These are phyloP conservation scores for Meriones psammophilus DNA, from an alignment of 2,797 vertebrate species.

Conservation along the genomic window DNA sequence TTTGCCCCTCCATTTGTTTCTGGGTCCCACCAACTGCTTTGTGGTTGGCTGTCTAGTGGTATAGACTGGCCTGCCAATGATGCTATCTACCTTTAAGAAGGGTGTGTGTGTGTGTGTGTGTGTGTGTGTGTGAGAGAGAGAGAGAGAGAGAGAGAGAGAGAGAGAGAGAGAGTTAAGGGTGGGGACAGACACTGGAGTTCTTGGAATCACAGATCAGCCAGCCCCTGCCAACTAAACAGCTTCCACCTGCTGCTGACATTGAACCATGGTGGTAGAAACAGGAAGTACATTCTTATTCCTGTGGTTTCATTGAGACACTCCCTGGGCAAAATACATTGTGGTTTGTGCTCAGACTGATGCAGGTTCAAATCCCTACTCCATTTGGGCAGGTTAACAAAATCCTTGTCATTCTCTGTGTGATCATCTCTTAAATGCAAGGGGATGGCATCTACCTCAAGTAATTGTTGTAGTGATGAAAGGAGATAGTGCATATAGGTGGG, in stretches of 20 bases:
- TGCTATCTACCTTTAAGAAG: neutral
- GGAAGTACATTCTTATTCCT: neutral
- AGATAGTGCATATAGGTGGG: neutral
- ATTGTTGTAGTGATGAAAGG: neutral
- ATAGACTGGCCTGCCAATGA: neutral
- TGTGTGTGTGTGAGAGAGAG: neutral
- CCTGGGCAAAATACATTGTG: neutral
- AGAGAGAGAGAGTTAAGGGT: neutral
- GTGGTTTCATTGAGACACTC: neutral
- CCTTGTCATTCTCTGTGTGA: neutral
- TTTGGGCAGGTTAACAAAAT: neutral
- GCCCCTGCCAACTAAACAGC: neutral
- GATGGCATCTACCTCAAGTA: neutral
- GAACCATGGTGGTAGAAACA: neutral
- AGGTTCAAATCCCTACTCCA: neutral
- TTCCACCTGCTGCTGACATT: neutral
- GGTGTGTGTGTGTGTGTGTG: neutral
- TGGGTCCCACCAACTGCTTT: neutral
- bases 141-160: too few relatives aligned
- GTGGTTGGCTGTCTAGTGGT: neutral
- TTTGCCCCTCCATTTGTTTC: neutral
- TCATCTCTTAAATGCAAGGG: slow-evolving; percentile 4
- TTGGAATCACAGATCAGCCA: neutral
- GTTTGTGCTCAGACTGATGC: neutral
- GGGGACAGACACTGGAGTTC: neutral